phyloP scores from a whole-genome alignment of 92 coral and sea anemone genomes.

The Montipora capitata region DNA sequence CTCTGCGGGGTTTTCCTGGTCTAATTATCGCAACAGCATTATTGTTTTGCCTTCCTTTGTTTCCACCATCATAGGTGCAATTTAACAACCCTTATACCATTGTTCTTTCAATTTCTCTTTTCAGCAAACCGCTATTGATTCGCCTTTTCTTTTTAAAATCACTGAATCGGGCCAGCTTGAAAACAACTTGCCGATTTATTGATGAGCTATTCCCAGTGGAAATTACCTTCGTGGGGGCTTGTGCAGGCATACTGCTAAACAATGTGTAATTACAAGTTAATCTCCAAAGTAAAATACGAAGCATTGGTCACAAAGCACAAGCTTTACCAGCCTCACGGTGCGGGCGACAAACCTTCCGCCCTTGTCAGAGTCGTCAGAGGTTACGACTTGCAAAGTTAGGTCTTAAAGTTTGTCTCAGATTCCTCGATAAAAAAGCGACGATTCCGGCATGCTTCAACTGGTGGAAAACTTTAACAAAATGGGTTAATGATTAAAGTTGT shows the following conservation, averaged over 20 bases:
- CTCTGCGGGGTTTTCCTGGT: slow-evolving; percentile 54
- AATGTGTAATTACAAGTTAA: slow-evolving; percentile 46
- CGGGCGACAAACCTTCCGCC: background rate
- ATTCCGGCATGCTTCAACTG: background rate
- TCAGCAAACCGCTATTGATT: slow-evolving; percentile 3
- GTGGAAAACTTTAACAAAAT: background rate
- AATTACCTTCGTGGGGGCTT: slow-evolving; percentile 67
- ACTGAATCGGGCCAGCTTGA: slow-evolving; percentile 38
- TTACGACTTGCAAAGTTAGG: background rate
- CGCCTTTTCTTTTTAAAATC: slow-evolving; percentile 7
- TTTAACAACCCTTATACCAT: slow-evolving; percentile 13
- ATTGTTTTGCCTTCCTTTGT: slow-evolving; percentile 28
- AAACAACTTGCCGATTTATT: slow-evolving; percentile 38
- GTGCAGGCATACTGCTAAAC: slow-evolving; percentile 56
- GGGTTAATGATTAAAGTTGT: background rate
- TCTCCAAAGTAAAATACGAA: slow-evolving; percentile 36
- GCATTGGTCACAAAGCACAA: slow-evolving; percentile 23
- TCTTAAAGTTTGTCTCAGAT: background rate
- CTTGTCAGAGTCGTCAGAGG: background rate
- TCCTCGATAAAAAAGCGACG: background rate
- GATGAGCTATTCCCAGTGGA: slow-evolving; percentile 55
- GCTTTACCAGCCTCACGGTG: background rate
- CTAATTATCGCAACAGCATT: slow-evolving; percentile 16
- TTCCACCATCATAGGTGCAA: slow-evolving; percentile 11
- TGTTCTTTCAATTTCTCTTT: slow-evolving; percentile 25